Percentiles rank a stretch among this genome's conserved stretches.
Conservation (phyloP, 2,113 vertebrate species). For the Pachyramphus minor region DNA sequence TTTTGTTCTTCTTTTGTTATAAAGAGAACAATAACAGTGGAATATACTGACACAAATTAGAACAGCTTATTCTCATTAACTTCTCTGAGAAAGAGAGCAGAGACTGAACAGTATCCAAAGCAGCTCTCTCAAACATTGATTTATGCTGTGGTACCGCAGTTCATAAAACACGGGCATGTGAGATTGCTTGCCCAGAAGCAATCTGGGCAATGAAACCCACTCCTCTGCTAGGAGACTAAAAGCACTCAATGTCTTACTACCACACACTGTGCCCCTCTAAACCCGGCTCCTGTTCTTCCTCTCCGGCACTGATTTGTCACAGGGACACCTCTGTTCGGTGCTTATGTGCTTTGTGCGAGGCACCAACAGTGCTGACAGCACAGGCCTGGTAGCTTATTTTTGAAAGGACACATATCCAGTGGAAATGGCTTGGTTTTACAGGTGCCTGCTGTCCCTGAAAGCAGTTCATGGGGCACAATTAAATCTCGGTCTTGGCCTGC, state of each 20-base stretch:
- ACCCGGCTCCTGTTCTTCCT: background rate
- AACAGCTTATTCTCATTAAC: conserved; percentile 66
- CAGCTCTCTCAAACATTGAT: conserved; percentile 2
- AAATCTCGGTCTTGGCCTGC: background rate
- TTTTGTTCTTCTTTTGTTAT: conserved; percentile 61
- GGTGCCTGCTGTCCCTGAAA: background rate
- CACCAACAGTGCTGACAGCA: background rate
- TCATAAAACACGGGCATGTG: background rate
- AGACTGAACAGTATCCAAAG: background rate
- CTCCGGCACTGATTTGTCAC: accelerated
- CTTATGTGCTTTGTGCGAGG: background rate
- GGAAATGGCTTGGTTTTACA: background rate
- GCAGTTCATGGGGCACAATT: background rate
- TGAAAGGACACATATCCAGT: background rate
- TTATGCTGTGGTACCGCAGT: background rate
- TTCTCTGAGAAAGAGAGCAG: background rate
- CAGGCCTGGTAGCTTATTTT: accelerated
- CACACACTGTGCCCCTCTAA: background rate
- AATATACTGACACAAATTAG: conserved; percentile 59
- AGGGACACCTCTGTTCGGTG: background rate
- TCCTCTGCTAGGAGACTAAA: background rate
- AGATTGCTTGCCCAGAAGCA: background rate
- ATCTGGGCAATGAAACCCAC: background rate
- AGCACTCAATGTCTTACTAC: background rate
- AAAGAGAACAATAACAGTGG: conserved; percentile 39